A percentile compares a stretch with the other conserved stretches of the same genome.
phyloP scores from a whole-genome alignment of 2,113 vertebrate genomes.

The Bagarius yarrelli region DNA sequence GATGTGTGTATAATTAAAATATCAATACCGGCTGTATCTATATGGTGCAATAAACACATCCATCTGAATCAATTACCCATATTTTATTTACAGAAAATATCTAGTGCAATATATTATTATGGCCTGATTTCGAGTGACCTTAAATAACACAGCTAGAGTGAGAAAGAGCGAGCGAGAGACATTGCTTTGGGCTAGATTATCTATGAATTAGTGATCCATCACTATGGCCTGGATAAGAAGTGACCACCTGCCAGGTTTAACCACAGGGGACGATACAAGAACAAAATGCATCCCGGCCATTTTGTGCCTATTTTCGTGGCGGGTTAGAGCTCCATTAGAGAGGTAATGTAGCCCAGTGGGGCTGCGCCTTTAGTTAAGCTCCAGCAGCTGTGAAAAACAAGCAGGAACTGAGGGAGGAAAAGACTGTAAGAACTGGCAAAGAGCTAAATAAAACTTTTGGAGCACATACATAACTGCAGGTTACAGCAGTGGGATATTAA shows the following conservation, averaged over 20 bases:
- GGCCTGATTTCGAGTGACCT: slow-evolving; percentile 4
- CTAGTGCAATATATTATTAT: neutral
- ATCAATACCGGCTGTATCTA: neutral
- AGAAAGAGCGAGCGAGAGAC: neutral
- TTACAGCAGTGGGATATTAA: neutral
- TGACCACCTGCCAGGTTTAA: slow-evolving; percentile 41
- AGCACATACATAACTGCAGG: neutral
- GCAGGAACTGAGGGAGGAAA: slow-evolving; percentile 4
- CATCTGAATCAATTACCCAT: neutral
- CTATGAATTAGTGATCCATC: slow-evolving; percentile 61
- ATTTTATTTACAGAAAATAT: neutral
- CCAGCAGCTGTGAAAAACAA: slow-evolving; percentile 40
- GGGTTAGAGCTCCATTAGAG: slow-evolving; percentile 69
- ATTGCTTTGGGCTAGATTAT: slow-evolving; percentile 50
- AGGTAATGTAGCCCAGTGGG: slow-evolving; percentile 61
- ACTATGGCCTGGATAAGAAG: slow-evolving; percentile 61
- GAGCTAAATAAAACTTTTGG: neutral
- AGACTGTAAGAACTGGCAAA: neutral
- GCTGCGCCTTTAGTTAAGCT: slow-evolving; percentile 46
- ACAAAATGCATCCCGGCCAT: slow-evolving; percentile 63
- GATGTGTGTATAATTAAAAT: neutral
- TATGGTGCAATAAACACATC: slow-evolving; percentile 9
- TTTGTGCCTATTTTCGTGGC: slow-evolving; percentile 67
- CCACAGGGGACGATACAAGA: slow-evolving; percentile 41
- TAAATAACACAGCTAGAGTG: slow-evolving; percentile 13